Percentiles rank a stretch among this genome's conserved stretches.
phyloP scores from a whole-genome alignment of 2,888 invertebrate species.

The Oligia strigilis region DNA sequence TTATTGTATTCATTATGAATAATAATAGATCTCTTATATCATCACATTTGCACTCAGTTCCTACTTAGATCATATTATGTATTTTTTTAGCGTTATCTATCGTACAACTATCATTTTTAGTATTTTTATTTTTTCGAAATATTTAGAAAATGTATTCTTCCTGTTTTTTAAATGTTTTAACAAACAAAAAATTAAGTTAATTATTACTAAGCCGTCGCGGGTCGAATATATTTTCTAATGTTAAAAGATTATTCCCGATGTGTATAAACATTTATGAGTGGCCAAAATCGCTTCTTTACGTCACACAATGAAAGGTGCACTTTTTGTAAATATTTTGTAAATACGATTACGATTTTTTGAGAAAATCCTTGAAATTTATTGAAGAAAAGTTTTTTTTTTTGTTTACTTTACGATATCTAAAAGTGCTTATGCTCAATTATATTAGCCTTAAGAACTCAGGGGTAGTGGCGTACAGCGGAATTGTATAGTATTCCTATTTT shows the following conservation, averaged over 20 bases:
- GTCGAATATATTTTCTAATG: conserved; percentile 80
- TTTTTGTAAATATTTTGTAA: conserved; percentile 89
- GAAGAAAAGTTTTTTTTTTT: conserved; percentile 74
- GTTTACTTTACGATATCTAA: conserved; percentile 81
- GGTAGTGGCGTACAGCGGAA: conserved; percentile 74
- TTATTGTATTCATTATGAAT: conserved; percentile 82
- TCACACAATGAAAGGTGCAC: conserved; percentile 78
- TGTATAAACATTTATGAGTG: conserved; percentile 80
- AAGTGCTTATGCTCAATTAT: conserved; percentile 90
- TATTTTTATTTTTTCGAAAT: conserved; percentile 57
- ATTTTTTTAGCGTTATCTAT: conserved; percentile 84
- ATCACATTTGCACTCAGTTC: conserved; percentile 89
- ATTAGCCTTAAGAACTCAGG: conserved; percentile 81
- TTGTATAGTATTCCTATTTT: conserved; percentile 73
- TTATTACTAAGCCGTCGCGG: conserved; percentile 70
- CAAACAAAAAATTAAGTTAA: conserved; percentile 70
- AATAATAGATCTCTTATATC: conserved; percentile 84
- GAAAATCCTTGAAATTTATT: conserved; percentile 79
- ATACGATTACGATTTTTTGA: conserved; percentile 83
- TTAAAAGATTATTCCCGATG: conserved; percentile 68
- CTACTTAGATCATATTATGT: conserved; percentile 87
- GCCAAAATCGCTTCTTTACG: conserved; percentile 83
- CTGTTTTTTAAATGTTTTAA: conserved; percentile 71
- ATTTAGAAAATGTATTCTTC: conserved; percentile 83
- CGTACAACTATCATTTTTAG: conserved; percentile 70